Conservation (phyloP, 2,888 invertebrate genomes). For the Hyppa rectilinea region DNA sequence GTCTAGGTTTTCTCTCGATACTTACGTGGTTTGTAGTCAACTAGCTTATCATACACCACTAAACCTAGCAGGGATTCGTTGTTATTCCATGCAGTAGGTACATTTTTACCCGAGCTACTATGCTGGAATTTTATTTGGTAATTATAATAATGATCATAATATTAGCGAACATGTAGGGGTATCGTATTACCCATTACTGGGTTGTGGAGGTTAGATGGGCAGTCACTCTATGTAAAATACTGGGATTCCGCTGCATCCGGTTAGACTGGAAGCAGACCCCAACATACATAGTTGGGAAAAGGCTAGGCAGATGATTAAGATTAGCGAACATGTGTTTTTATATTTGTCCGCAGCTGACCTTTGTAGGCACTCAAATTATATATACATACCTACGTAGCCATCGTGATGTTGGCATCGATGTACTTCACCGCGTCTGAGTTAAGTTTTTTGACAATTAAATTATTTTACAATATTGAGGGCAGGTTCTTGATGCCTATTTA, state of each 20-base stretch:
- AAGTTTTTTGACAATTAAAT: conserved; percentile 10
- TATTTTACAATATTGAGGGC: conserved; percentile 7
- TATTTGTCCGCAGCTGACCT: conserved; percentile 27
- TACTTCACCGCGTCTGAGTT: conserved; percentile 12
- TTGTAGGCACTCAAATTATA: conserved; percentile 35
- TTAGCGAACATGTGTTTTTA: too few relatives aligned
- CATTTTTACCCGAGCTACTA: not conserved
- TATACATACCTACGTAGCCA: too few relatives aligned
- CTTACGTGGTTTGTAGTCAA: not conserved
- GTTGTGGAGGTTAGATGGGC: too few relatives aligned
- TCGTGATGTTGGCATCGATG: conserved; percentile 12
- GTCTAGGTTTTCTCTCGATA: not conserved
- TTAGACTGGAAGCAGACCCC: too few relatives aligned
- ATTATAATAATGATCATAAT: conserved; percentile 26
- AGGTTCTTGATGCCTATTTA: not conserved
- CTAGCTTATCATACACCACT: not conserved
- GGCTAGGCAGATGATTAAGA: too few relatives aligned
- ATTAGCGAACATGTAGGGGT: conserved; percentile 26
- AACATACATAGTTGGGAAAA: too few relatives aligned
- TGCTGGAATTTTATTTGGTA: conserved; percentile 13
- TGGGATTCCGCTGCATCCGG: too few relatives aligned
- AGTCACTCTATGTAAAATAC: too few relatives aligned
- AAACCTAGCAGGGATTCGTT: not conserved
- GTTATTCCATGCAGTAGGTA: not conserved
- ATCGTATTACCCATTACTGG: too few relatives aligned